These are phyloP conservation scores for Cataglyphis hispanica DNA, from an alignment of 1,140 invertebrate species.

Conservation along the genomic window DNA sequence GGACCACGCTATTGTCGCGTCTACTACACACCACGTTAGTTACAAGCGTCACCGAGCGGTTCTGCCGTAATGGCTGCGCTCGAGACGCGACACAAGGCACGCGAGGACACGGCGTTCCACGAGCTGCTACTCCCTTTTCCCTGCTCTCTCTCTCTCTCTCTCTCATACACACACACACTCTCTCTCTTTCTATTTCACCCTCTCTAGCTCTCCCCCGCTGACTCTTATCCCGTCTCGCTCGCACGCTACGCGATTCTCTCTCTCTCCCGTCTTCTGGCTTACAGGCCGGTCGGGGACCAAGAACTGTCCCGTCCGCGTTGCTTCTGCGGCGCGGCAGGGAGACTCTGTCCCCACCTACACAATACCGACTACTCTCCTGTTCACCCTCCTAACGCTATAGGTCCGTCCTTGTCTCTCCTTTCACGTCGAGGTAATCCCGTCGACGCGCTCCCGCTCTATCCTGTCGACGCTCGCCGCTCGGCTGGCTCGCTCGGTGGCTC, in stretches of 20 bases:
- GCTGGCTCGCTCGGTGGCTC: conserved; percentile 25
- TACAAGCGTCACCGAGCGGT: conserved; percentile 70
- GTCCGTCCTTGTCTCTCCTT: conserved; percentile 56
- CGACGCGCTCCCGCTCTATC: conserved; percentile 53
- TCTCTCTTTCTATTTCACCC: conserved; percentile 23
- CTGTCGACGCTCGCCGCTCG: conserved; percentile 38
- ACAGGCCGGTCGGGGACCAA: conserved; percentile 73
- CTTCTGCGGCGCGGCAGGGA: conserved; percentile 72
- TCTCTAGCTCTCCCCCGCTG: conserved; percentile 1
- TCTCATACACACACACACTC: neutral
- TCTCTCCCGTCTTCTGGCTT: conserved; percentile 34
- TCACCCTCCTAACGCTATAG: conserved; percentile 8
- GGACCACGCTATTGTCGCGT: conserved; percentile 11
- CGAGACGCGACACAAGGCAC: conserved; percentile 75
- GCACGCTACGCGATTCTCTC: conserved; percentile 7
- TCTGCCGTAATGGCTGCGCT: conserved; percentile 75
- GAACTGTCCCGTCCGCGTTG: conserved; percentile 52
- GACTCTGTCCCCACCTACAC: conserved; percentile 69
- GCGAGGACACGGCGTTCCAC: conserved; percentile 72
- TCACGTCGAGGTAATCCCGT: conserved; percentile 52
- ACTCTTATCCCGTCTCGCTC: conserved; percentile 22
- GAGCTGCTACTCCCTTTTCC: conserved; percentile 65
- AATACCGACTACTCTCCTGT: conserved; percentile 60
- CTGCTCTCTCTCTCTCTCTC: conserved; percentile 53
- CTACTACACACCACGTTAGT: neutral